Evolutionary conservation across 2,113 vertebrate species (phyloP).

Genomic region (Brachyhypopomus occidentalis): DNA sequence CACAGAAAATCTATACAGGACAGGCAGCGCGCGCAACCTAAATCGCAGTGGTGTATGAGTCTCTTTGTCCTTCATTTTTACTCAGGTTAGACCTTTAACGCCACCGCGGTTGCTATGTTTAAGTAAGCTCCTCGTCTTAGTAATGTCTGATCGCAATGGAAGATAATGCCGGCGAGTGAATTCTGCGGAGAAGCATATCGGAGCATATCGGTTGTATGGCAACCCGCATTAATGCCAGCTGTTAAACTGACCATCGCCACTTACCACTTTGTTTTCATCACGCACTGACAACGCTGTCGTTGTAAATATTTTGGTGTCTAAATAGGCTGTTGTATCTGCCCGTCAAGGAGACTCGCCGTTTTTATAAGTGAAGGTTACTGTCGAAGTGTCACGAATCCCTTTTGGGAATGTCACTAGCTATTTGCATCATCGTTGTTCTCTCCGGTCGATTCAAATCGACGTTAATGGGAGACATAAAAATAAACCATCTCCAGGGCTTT

Average conservation of each 20-base stretch:
- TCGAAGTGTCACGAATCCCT: conserved; percentile 55
- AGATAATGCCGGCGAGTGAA: neutral
- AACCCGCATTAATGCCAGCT: conserved; percentile 57
- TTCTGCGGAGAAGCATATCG: neutral
- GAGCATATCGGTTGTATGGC: neutral
- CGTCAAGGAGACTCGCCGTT: conserved; percentile 63
- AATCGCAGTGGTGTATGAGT: too few species aligned
- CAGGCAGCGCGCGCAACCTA: too few species aligned
- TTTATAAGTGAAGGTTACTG: conserved; percentile 45
- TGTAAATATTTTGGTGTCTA: too few species aligned
- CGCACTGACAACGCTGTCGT: neutral
- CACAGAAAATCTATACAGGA: too few species aligned
- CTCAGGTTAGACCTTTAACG: conserved; percentile 29
- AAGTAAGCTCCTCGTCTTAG: neutral
- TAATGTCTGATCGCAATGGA: neutral
- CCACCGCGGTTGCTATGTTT: conserved; percentile 31
- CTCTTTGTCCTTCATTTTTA: conserved; percentile 17
- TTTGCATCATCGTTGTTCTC: conserved; percentile 42
- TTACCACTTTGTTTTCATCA: neutral
- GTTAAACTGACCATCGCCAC: conserved; percentile 56
- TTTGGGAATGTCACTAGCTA: conserved; percentile 55
- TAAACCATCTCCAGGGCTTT: neutral
- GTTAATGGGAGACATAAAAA: conserved; percentile 29
- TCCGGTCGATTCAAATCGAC: conserved; percentile 43
- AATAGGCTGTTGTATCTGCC: neutral